These are phyloP conservation scores for Glyptemys insculpta DNA, from an alignment of 2,797 vertebrate genomes.

Conservation along the genomic window DNA sequence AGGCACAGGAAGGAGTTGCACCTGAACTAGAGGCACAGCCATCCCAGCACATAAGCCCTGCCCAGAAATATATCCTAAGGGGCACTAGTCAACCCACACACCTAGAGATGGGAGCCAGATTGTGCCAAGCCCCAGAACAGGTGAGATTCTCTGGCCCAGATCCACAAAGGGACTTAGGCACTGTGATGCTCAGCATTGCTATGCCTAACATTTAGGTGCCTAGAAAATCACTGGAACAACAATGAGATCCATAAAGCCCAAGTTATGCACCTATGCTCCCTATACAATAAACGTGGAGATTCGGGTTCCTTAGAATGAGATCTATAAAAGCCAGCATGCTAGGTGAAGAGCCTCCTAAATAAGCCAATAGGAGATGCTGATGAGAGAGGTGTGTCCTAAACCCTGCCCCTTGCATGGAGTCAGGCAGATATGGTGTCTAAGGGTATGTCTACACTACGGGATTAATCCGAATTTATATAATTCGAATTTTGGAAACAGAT, in stretches of 20 bases:
- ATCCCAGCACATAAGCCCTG: neutral
- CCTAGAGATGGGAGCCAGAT: neutral
- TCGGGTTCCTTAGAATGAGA: neutral
- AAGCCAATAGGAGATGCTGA: neutral
- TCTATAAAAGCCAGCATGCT: neutral
- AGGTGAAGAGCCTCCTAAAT: neutral
- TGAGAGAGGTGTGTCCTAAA: neutral
- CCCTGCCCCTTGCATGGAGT: neutral
- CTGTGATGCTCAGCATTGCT: too few species aligned
- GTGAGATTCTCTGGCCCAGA: neutral
- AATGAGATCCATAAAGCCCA: neutral
- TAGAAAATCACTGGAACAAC: neutral
- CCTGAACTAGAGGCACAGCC: neutral
- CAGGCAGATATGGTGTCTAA: too few species aligned
- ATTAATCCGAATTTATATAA: too few species aligned
- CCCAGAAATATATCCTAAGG: neutral
- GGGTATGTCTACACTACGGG: too few species aligned
- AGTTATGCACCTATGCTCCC: neutral
- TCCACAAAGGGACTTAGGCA: neutral
- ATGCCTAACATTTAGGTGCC: neutral
- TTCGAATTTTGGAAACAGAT: too few species aligned
- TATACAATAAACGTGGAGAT: neutral
- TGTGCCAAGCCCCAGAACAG: neutral
- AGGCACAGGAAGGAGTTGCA: neutral
- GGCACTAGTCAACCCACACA: neutral